A percentile compares a stretch with the other conserved stretches of the same genome.
Conservation (phyloP, 2,113 vertebrate genomes). For the Heloderma charlesbogerti region DNA sequence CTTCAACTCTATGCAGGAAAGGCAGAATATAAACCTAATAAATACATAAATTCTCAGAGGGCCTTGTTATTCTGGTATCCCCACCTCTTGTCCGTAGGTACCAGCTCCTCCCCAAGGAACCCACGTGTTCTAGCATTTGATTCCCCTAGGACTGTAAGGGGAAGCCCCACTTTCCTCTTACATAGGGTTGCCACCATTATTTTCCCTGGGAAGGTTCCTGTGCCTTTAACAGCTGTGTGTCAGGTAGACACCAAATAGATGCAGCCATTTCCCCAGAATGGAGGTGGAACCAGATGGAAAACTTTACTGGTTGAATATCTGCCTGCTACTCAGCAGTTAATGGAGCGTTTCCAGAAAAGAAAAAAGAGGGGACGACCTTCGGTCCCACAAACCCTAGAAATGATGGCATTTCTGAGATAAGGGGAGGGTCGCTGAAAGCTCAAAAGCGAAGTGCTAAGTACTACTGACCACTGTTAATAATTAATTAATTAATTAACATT, state of each 20-base stretch:
- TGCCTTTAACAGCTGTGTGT: background rate
- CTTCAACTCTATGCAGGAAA: background rate
- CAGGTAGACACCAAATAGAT: background rate
- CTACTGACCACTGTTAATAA: background rate
- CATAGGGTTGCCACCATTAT: background rate
- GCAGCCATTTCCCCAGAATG: background rate
- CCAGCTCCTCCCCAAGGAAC: background rate
- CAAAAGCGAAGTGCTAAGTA: background rate
- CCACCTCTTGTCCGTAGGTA: background rate
- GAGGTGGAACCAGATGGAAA: background rate
- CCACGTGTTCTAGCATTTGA: background rate
- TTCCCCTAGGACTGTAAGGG: background rate
- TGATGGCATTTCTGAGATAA: background rate
- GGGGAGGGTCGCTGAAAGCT: accelerated
- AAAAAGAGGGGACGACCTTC: background rate
- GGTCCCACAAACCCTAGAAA: too few species aligned
- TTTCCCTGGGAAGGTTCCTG: too few species aligned
- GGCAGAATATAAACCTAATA: background rate
- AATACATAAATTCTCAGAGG: background rate
- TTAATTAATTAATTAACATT: background rate
- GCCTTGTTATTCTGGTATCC: background rate
- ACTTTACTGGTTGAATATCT: background rate
- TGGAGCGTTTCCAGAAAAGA: background rate
- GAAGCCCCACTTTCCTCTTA: background rate
- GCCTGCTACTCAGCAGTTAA: background rate